Conservation (phyloP, 1,140 invertebrate genomes). For the Capitella teleta region DNA sequence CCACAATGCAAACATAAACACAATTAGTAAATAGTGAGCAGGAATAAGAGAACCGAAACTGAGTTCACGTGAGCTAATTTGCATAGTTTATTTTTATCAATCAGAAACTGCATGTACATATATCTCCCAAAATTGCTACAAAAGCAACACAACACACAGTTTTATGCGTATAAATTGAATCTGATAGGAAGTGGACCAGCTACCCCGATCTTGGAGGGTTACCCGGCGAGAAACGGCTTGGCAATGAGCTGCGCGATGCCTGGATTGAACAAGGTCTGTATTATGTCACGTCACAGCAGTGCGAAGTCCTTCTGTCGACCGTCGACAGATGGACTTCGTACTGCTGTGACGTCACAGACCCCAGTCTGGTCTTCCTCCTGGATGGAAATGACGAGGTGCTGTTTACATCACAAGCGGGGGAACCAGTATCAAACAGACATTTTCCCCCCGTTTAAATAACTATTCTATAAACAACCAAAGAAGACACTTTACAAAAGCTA, state of each 20-base stretch:
- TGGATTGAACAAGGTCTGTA: conserved; percentile 24
- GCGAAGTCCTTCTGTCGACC: conserved; percentile 32
- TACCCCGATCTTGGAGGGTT: conserved; percentile 31
- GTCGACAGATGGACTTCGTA: conserved; percentile 17
- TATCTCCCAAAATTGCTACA: no score
- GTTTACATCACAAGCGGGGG: conserved; percentile 12
- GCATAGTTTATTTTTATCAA: no score
- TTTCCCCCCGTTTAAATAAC: conserved; percentile 34
- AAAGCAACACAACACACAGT: no score
- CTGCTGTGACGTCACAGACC: no score
- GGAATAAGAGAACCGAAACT: no score
- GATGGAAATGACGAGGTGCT: conserved; percentile 1
- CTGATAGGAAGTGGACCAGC: conserved; percentile 19
- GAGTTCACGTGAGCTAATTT: no score
- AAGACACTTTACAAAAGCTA: no score
- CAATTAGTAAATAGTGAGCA: no score
- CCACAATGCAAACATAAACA: no score
- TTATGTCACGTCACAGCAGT: conserved; percentile 23
- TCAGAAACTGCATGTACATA: no score
- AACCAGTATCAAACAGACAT: conserved; percentile 25
- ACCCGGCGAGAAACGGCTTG: conserved; percentile 18
- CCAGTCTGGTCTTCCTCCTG: not conserved
- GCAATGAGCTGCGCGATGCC: conserved; percentile 17
- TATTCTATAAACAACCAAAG: no score
- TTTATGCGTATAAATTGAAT: no score